Evolutionary conservation across 2,797 vertebrate genomes (phyloP).

Genomic region (Chaetodon trifasciatus): DNA sequence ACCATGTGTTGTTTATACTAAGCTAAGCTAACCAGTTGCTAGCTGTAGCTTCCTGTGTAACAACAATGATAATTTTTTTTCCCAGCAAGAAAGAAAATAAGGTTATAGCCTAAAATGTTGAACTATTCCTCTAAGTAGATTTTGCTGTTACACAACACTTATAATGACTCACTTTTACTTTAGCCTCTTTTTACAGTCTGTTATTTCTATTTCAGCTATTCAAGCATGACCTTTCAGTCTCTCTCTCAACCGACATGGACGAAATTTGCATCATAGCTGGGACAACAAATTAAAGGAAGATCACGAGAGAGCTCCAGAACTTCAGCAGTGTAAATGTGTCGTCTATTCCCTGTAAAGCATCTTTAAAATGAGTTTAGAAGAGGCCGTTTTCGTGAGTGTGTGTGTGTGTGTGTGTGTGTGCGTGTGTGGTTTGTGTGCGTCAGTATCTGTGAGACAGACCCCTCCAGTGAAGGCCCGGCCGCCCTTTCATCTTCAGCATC

Average conservation of each 20-base stretch:
- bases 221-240: neutral
- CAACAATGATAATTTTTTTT: no score
- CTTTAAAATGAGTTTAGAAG: neutral
- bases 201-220: neutral
- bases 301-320: neutral
- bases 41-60: neutral
- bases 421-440: constrained; percentile 20
- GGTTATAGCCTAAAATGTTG: neutral
- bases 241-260: neutral
- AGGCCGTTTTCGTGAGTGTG: constrained; percentile 17
- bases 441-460: constrained; percentile 50
- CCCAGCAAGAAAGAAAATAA: neutral
- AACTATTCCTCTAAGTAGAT: neutral
- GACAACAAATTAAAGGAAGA: neutral
- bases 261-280: neutral
- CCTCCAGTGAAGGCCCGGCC: constrained; percentile 53
- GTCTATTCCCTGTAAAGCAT: constrained; percentile 5
- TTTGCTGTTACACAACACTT: neutral
- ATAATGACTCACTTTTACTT: neutral
- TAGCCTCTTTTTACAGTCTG: neutral
- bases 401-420: constrained; percentile 20
- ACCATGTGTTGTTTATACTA: neutral
- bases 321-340: neutral
- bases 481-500: constrained; percentile 75
- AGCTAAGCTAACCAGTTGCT: neutral